Percentiles rank a stretch among this genome's conserved stretches.
Evolutionary conservation across 1,140 invertebrate genomes (phyloP).

Genomic region (Scaptomyza hsui): DNA sequence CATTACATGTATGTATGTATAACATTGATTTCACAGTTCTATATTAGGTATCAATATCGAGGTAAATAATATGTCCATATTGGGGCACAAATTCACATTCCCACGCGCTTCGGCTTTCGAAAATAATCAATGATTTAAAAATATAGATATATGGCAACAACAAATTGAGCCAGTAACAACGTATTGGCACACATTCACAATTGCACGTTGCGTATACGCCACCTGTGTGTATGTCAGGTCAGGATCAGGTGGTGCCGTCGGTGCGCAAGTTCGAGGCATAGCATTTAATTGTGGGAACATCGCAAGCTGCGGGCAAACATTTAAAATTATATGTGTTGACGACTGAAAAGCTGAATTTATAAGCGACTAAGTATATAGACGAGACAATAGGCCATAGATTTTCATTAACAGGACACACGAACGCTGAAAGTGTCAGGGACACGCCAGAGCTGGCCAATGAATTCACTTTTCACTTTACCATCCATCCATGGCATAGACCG

Average conservation of each 20-base stretch:
- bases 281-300: slow-evolving; percentile 72
- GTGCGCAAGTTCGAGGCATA: slow-evolving; percentile 28
- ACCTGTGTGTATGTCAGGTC: slow-evolving; percentile 4
- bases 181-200: slow-evolving; percentile 15
- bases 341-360: slow-evolving; percentile 54
- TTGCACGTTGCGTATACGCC: slow-evolving; percentile 56
- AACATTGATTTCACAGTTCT: too few relatives aligned
- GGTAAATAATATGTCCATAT: too few relatives aligned
- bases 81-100: slow-evolving; percentile 4
- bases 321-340: slow-evolving; percentile 29
- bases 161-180: slow-evolving; percentile 10
- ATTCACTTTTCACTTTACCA: slow-evolving; percentile 4
- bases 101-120: slow-evolving; percentile 47
- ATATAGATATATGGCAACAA: slow-evolving; percentile 63
- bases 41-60: too few relatives aligned
- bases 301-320: slow-evolving; percentile 48
- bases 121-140: slow-evolving; percentile 72
- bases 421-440: slow-evolving; percentile 44
- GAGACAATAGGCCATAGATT: slow-evolving; percentile 37
- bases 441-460: slow-evolving; percentile 2
- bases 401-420: slow-evolving; percentile 59
- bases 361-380: slow-evolving; percentile 29
- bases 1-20: too few relatives aligned
- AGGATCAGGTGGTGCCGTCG: neutral
- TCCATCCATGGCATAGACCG: neutral